These are phyloP conservation scores for Seriola quinqueradiata DNA, from an alignment of 2,113 vertebrate genomes.

Conservation along the genomic window DNA sequence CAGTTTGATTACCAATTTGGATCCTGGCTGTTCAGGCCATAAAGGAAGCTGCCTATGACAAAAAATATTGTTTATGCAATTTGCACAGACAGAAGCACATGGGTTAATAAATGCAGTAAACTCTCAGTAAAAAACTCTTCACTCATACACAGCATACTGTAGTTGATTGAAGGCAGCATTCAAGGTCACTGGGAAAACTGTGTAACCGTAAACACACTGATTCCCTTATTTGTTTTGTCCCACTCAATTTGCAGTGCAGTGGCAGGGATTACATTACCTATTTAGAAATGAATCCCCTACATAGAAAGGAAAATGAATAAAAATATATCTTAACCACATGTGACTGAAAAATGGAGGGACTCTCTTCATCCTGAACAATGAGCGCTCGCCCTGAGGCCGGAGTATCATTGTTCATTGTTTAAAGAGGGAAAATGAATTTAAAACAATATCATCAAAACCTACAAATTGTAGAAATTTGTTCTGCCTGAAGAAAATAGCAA, in stretches of 20 bases:
- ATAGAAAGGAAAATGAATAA: background rate
- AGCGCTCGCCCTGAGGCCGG: background rate
- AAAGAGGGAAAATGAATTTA: background rate
- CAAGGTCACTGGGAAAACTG: constrained; percentile 33
- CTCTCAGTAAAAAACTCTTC: background rate
- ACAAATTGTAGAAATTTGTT: background rate
- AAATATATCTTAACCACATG: background rate
- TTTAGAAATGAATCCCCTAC: background rate
- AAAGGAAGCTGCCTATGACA: constrained; percentile 15
- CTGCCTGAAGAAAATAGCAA: background rate
- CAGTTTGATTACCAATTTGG: constrained; percentile 50
- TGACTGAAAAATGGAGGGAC: background rate
- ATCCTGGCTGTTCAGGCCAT: constrained; percentile 2
- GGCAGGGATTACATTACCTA: background rate
- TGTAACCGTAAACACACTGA: background rate
- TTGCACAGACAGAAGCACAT: background rate
- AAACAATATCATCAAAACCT: constrained; percentile 7
- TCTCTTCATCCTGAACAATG: background rate
- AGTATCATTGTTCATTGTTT: background rate
- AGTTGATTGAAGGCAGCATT: background rate
- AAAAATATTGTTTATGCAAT: constrained; percentile 10
- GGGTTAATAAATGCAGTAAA: constrained; percentile 16
- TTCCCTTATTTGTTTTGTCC: constrained; percentile 8
- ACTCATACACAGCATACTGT: background rate
- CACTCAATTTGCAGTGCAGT: background rate